Base-by-base conservation (phyloP, 2,888 invertebrate genomes). In the Timema cristinae region DNA sequence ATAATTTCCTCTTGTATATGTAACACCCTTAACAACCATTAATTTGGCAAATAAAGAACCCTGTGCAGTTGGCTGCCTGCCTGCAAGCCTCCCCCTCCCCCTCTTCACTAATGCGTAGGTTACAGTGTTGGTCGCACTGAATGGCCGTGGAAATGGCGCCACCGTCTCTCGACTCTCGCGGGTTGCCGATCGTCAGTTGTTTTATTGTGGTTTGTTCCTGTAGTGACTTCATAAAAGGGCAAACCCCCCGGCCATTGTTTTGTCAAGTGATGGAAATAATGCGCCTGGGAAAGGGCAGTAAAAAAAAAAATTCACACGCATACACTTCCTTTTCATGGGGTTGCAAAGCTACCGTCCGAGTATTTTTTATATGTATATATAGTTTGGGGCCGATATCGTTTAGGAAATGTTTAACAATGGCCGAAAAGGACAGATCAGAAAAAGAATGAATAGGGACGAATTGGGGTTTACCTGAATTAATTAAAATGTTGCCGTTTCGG, bases 41-140 rank as follows among this genome's bases (percentile, higher is more conserved):
- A 59, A 59, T 59, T 59, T 59, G 59, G 59, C 59, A 59, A 59
- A 59, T 59, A 59, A 59, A 59, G 59, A 59, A 59, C 7, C 59
- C 7, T n/a, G 1, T 32, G 32, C 32, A 32, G 32, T 32, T 32
- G 59, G 54, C 54, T n/a, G 54, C 54, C 54, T 13, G n/a, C 11
- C 54, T 54, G 11, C 11, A 54, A n/a, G 54, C 32, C 32, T 32
- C 32, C 32, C 32, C 32, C 32, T 32, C 32, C 32, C 32, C 32
- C 32, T 32, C 32, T 32, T 32, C 32, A 32, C 32, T 32, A 32
- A 32, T 32, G 32, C 32, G 32, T 32, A 32, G 32, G 32, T 32
- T 32, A 32, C 32, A 32, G 32, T 32, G 32, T 32, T 32, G 32
- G 32, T 32, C 32, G 32, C 32, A 32, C 32, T 32, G 32, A 59